Base-by-base conservation (phyloP, 2,797 vertebrate species). In the Myotis findleyi region DNA sequence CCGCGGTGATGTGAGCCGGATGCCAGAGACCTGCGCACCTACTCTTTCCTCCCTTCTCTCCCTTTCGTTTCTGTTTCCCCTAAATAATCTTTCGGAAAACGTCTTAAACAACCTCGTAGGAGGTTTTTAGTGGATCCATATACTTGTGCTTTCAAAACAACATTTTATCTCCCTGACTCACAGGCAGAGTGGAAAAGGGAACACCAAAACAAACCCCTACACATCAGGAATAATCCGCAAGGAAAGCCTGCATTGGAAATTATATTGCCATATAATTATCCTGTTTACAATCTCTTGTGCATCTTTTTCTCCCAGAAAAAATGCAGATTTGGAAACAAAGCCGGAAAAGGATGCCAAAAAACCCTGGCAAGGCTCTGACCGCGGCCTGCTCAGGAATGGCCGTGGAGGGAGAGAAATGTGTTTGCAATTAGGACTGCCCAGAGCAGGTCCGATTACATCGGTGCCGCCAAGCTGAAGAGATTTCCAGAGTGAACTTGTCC, bases 231-330 rank as follows among this genome's bases (percentile, higher is more conserved):
- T 64, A 95, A 96, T 85, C 77, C 72, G 72, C 79, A 95, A 96
- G 75, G 96, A 96, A 96, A 98, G 94, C 47, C 91, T 96, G 77
- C 85, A 41, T 92, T 98, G 97, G 94, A 97, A 98, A 96, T 89
- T 1, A 13, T 95, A 97, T 93, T 96, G 93, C 95, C 95, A 55
- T 97, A 97, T 97, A 98, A 98, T 98, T 98, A 97, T 96, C 87
- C 93, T 98, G 98, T 98, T 98, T 98, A 98, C 97, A 97, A 96
- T 96, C 93, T 98, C 96, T 91, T 49, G 33, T 98, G 97, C 97
- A 96, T 97, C 94, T 98, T 98, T 98, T 98, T 98, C 97, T 98
- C 97, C 97, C 91, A 98, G 97, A 98, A 98, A 97, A 97, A 98
- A 98, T 96, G 97, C 95, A 97, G 96, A 96, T 98, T 98, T 98